These are phyloP conservation scores for Gymnothorax reevesii DNA, from an alignment of 2,797 vertebrate genomes.

Conservation along the genomic window DNA sequence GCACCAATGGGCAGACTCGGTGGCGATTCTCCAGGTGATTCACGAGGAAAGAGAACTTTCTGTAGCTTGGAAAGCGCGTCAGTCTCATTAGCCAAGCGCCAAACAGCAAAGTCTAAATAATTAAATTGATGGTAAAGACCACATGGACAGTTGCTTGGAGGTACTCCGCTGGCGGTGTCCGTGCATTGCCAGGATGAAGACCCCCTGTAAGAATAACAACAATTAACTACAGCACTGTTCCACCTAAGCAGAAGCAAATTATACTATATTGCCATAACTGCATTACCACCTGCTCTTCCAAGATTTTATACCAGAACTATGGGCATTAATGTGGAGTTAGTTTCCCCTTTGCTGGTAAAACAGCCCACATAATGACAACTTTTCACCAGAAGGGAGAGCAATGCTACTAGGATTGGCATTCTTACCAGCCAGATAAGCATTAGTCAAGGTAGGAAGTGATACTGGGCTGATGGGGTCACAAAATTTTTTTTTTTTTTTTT, in stretches of 20 bases:
- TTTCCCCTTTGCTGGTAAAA: too few species aligned
- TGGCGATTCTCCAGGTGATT: background rate
- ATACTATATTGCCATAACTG: background rate
- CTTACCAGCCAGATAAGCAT: too few species aligned
- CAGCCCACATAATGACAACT: too few species aligned
- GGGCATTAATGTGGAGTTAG: too few species aligned
- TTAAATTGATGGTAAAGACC: slow-evolving; percentile 21
- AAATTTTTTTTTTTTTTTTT: too few species aligned
- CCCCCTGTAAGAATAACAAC: slow-evolving; percentile 11
- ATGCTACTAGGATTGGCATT: too few species aligned
- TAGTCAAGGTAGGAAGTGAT: too few species aligned
- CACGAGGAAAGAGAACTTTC: background rate
- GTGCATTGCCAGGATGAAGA: background rate
- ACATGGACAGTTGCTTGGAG: background rate
- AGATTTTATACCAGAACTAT: too few species aligned
- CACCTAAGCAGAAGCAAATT: background rate
- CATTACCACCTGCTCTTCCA: too few species aligned
- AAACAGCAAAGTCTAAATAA: slow-evolving; percentile 62
- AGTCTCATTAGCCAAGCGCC: slow-evolving; percentile 51
- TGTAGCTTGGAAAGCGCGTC: background rate
- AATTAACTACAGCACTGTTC: slow-evolving; percentile 6
- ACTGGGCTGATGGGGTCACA: too few species aligned
- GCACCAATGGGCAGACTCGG: slow-evolving; percentile 56
- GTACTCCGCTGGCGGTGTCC: background rate
- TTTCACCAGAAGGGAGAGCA: too few species aligned